Percentiles rank a stretch among this genome's conserved stretches.
Conservation (phyloP, 2,888 invertebrate genomes). For the Laspeyria flexula region DNA sequence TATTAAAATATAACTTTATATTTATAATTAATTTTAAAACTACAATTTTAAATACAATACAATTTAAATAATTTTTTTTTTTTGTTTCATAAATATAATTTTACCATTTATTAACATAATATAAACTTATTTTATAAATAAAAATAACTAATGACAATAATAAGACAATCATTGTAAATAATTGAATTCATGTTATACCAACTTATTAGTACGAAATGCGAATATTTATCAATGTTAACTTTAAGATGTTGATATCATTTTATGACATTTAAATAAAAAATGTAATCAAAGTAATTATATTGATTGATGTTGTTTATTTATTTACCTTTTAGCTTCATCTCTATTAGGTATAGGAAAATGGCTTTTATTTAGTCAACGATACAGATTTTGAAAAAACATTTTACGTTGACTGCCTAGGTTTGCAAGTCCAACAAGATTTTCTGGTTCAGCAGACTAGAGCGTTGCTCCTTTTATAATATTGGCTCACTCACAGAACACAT, state of each 20-base stretch:
- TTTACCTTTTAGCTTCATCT: neutral
- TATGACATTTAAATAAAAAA: slow-evolving; percentile 84
- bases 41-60: neutral
- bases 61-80: neutral
- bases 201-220: slow-evolving; percentile 60
- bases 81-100: slow-evolving; percentile 14
- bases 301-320: slow-evolving; percentile 36
- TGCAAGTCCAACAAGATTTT: no score
- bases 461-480: no score
- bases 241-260: slow-evolving; percentile 86
- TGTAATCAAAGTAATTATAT: slow-evolving; percentile 62
- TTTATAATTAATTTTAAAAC: neutral
- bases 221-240: slow-evolving; percentile 83
- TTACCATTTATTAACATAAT: slow-evolving; percentile 18
- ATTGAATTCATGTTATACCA: slow-evolving; percentile 65
- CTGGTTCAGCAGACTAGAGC: no score
- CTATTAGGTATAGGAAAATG: neutral
- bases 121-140: slow-evolving; percentile 16
- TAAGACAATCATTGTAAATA: slow-evolving; percentile 73
- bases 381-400: no score
- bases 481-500: no score
- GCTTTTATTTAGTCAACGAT: no score
- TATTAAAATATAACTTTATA: neutral
- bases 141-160: slow-evolving; percentile 69
- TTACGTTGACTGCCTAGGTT: no score